Base-by-base conservation (phyloP, 2,888 invertebrate species). In the Cabera pusaria region DNA sequence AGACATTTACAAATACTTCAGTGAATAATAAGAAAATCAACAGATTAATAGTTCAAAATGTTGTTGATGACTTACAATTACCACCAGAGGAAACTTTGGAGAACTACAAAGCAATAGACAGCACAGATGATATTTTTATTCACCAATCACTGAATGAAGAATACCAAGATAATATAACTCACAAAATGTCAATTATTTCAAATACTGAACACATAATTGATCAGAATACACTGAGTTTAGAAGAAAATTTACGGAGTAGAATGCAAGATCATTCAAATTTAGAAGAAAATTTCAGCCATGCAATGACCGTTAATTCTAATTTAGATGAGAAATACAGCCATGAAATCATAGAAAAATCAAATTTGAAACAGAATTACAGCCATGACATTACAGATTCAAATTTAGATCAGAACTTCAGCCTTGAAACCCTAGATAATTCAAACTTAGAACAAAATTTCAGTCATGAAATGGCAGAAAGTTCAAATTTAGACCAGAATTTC, bases 1-100 rank as follows among this genome's bases (percentile, higher is more conserved):
- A 53, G 59, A 22, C 10, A 14, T 28, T 11, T 7, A 26, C 21
- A 4, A 9, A 26, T 8, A 18, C 23, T 9, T 9, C 5, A 7
- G 0, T 6, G 7, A 34, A 12, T 8, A 24, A 21, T 14, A 2
- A 11, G 6, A 7, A 6, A 26, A 3, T 36, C 0, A 18, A 22
- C 18, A 39, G n/a, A 2, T 18, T 59, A 5, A 6, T 12, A 16
- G 11, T 35, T 5, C 20, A 34, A 0, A 29, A 42, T 12, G 23
- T 36, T 7, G 37, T 44, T 2, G 21, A 35, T 6, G 22, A 44
- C 0, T 26, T 57, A 4, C 5, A 27, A 0, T 25, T 56, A 22
- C 28, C 40, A n/a, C 27, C 27, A 0, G 29, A 20, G 6, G 17
- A 6, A 21, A 20, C n/a, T 10, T 5, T 5, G 0, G 21, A 39